Evolutionary conservation across 2,888 invertebrate genomes (phyloP), one percentile per base, ranked within the genome.

Genomic region (Pristionchus japonicus): DNA sequence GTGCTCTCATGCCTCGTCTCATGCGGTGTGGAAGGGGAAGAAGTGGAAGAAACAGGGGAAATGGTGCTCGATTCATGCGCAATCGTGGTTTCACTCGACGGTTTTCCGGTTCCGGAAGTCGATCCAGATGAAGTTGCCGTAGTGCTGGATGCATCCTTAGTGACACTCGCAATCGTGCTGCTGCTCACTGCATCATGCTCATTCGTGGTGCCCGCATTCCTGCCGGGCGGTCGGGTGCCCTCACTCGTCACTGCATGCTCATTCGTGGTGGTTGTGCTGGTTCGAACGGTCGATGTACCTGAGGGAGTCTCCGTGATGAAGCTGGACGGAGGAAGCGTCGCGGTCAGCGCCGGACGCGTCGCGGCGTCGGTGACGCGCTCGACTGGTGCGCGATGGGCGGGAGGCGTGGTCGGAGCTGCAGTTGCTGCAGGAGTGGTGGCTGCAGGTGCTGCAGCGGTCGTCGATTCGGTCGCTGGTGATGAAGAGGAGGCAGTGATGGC

Each of bases 291-390:
- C 43, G 11, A 6, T 11, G 43, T 43, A 13, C 11, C 43, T n/a
- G 77, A n/a, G 70, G 70, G 85, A 23, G 20, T 31, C 37, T 86
- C 86, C 17, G 86, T 86, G 47, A 86, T 34, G 86, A 86, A 86
- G 70, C 31, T 6, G 20, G 87, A 86, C 34, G 52, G 49, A 20
- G 87, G 87, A 27, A 87, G 87, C 1, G 77, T 87, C 15, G 87
- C 87, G 6, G 87, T 80, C 9, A 80, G 49, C 1, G 77, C 80
- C 0, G 87, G 87, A 1, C 43, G 77, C 1, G 87, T 87, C 2
- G 87, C 87, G 20, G 47, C 43, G 11, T 49, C 61, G 7, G 87
- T 80, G 34, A 74, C 77, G 11, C 20, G 20, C 49, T 87, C 74
- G 23, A 87, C 87, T 17, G 87, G 49, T 34, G 49, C 37, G 1